Conservation (phyloP, 2,797 vertebrate species). For the Galago senegalensis region DNA sequence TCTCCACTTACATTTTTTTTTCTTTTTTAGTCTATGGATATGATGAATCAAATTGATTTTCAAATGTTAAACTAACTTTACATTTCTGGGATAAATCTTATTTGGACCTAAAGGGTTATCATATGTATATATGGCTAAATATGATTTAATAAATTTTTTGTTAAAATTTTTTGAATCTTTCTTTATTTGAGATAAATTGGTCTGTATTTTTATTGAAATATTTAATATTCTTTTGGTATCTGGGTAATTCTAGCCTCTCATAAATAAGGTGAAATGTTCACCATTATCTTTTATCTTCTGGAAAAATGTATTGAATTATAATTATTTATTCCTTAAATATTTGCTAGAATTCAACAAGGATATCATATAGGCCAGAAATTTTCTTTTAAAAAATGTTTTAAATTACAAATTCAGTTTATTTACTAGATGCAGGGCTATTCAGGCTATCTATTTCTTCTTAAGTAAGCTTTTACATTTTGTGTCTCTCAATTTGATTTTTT, state of each 20-base stretch:
- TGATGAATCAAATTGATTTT: neutral
- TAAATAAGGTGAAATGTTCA: neutral
- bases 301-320: neutral
- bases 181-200: neutral
- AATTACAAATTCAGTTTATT: neutral
- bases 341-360: neutral
- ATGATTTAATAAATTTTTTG: neutral
- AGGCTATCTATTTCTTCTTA: neutral
- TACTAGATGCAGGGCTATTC: neutral
- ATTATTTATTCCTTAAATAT: constrained; percentile 32
- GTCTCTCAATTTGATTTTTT: neutral
- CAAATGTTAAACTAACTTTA: neutral
- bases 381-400: constrained; percentile 4
- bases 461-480: neutral
- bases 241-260: neutral
- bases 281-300: neutral
- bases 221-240: neutral
- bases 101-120: neutral
- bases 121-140: neutral
- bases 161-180: neutral
- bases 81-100: constrained; percentile 5
- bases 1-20: neutral
- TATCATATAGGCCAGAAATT: neutral
- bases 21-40: neutral
- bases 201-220: neutral